These are phyloP conservation scores for Tachycineta bicolor DNA, from an alignment of 2,113 vertebrate species.

Conservation along the genomic window DNA sequence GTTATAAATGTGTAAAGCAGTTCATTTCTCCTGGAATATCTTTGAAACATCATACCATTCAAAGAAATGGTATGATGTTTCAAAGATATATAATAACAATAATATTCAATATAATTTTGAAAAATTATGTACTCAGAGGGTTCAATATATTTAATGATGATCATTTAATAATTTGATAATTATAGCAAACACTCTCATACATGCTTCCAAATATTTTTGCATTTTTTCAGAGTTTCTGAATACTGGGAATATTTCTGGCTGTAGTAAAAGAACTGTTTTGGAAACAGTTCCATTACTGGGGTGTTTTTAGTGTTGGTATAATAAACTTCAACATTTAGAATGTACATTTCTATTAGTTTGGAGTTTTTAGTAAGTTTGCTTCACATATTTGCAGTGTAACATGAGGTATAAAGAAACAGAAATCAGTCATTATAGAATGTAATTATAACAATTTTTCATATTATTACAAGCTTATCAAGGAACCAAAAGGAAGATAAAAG, in stretches of 20 bases:
- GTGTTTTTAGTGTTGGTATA: not conserved
- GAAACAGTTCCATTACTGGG: not conserved
- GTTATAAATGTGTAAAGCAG: not conserved
- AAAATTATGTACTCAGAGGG: not conserved
- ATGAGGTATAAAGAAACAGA: not conserved
- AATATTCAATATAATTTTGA: not conserved
- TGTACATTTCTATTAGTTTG: not conserved
- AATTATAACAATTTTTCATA: not conserved
- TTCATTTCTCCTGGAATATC: not conserved
- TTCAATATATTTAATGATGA: constrained; percentile 21
- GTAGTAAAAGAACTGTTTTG: not conserved
- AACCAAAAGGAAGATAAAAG: not conserved
- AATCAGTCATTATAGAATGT: not conserved
- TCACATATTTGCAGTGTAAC: not conserved
- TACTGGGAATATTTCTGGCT: not conserved
- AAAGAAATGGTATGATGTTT: not conserved
- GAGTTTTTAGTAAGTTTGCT: not conserved
- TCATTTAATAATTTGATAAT: constrained; percentile 15
- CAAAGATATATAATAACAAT: not conserved
- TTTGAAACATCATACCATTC: not conserved
- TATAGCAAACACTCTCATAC: not conserved
- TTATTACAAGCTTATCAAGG: not conserved
- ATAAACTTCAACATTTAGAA: not conserved
- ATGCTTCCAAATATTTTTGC: constrained; percentile 1
- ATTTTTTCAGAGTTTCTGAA: not conserved